Evolutionary conservation across 2,113 vertebrate genomes (phyloP).

Genomic region (Rousettus leschenaultii): DNA sequence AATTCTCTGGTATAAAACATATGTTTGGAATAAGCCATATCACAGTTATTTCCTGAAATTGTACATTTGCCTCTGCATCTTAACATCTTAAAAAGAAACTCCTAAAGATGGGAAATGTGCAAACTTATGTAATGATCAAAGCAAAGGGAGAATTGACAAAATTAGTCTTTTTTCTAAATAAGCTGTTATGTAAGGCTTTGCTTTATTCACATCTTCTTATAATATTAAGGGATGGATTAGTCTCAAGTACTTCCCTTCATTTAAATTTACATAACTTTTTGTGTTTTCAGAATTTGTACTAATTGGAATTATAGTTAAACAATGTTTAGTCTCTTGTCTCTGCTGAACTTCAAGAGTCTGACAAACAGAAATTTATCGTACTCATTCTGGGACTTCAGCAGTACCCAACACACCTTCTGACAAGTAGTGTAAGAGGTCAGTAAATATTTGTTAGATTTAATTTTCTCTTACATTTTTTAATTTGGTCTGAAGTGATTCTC

Average conservation of each 20-base stretch:
- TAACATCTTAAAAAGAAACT: neutral
- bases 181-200: neutral
- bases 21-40: neutral
- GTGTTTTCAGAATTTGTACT: neutral
- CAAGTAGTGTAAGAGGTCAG: neutral
- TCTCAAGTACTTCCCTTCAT: neutral
- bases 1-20: neutral
- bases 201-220: neutral
- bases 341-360: neutral
- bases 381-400: neutral
- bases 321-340: neutral
- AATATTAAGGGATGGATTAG: neutral
- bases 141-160: neutral
- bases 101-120: neutral
- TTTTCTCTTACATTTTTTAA: slow-evolving; percentile 5
- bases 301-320: neutral
- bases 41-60: neutral
- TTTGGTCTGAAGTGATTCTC: neutral
- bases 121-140: neutral
- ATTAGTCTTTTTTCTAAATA: neutral
- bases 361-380: neutral
- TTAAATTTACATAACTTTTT: neutral
- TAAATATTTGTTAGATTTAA: slow-evolving; percentile 25
- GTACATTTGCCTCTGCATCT: neutral
- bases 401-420: neutral